Base-by-base conservation (phyloP, 2,888 invertebrate species). In the Andricus curvator region DNA sequence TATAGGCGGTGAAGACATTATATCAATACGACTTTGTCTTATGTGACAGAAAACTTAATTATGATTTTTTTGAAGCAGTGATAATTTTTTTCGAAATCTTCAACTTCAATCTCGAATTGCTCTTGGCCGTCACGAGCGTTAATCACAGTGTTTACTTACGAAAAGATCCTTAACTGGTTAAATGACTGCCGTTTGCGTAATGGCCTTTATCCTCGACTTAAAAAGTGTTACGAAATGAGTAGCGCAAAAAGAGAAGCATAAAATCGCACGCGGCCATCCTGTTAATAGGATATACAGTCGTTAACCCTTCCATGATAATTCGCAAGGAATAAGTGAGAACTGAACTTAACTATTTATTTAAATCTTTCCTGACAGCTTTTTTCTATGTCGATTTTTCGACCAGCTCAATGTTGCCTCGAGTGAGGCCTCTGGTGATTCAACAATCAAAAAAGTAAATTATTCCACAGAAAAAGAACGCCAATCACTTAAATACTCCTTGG, bases 251-350 rank as follows among this genome's bases (percentile, higher is more conserved):
- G 22, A 78, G 79, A 76, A 64, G 48, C 70, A 51, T 66, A 33
- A 67, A 76, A 81, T 70, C 78, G 80, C 70, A 78, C 70, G 77
- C 76, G 41, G 70, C 56, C 68, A 82, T 80, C 81, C 78, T 82
- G 84, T 81, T 80, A 82, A 41, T 65, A 44, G 82, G 82, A 81
- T 82, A 81, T 80, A 64, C 48, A 82, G 60, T 74, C 81, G 78
- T 81, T 84, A 84, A 80, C 84, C 82, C 84, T 80, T 64, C 48
- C 44, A 20, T 65, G 81, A 82, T 84, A 84, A 84, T 84, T 84
- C 51, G 44, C 78, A 66, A 80, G 67, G 78, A 79, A 68, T 81
- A 66, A 77, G 65, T 64, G 25, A 62, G 22, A 56, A 62, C 15
- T 62, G 25, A 62, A 44, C 15, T 68, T 8, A 44, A 68, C 44